Evolutionary conservation across 2,888 invertebrate genomes (phyloP).

Genomic region (Orthonevra nobilis): DNA sequence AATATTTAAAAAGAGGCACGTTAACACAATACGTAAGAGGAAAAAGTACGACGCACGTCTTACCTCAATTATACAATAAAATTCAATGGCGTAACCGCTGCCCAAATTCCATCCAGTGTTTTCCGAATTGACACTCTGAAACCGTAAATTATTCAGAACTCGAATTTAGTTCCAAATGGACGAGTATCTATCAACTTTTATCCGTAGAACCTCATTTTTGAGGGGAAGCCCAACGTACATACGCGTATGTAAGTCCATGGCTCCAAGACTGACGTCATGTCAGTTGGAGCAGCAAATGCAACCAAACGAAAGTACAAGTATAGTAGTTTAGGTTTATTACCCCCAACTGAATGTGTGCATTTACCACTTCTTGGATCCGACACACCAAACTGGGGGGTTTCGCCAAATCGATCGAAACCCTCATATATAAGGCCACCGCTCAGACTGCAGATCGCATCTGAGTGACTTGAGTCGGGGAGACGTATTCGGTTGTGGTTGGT

Average conservation of each 20-base stretch:
- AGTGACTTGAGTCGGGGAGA: conserved; percentile 69
- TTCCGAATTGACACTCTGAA: conserved; percentile 28
- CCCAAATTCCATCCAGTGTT: conserved; percentile 22
- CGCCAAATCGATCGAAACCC: conserved; percentile 60
- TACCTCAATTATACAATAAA: conserved; percentile 52
- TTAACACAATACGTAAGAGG: conserved; percentile 58
- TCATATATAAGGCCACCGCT: conserved; percentile 72
- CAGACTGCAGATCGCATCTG: conserved; percentile 67
- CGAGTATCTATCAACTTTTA: not conserved
- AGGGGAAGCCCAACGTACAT: no score
- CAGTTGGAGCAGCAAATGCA: conserved; percentile 56
- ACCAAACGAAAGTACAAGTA: conserved; percentile 58
- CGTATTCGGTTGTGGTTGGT: conserved; percentile 59
- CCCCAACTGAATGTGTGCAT: conserved; percentile 50
- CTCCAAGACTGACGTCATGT: conserved; percentile 63
- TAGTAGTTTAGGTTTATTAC: conserved; percentile 54
- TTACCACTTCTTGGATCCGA: conserved; percentile 51
- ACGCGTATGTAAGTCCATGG: conserved; percentile 1
- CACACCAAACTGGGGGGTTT: conserved; percentile 37
- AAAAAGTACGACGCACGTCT: conserved; percentile 55
- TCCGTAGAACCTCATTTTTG: conserved; percentile 21
- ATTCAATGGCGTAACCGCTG: conserved; percentile 47
- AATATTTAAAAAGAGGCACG: conserved; percentile 58
- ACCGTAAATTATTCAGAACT: conserved; percentile 36
- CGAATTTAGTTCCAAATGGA: no score